These are phyloP conservation scores for Machaerirhynchus nigripectus DNA, from an alignment of 2,113 vertebrate species.

Conservation along the genomic window DNA sequence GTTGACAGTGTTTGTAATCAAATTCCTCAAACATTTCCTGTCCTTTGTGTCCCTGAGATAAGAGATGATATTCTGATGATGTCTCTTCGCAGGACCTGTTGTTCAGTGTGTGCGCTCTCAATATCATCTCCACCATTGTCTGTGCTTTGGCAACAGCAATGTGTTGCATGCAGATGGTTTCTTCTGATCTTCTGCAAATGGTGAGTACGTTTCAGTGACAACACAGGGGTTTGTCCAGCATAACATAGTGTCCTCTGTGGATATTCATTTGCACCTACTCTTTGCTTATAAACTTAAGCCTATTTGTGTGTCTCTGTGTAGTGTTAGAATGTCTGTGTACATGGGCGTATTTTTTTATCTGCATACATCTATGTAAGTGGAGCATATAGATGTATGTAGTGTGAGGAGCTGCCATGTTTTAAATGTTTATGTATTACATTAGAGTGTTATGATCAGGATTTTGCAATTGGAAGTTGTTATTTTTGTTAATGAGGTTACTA, in stretches of 20 bases:
- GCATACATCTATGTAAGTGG: neutral
- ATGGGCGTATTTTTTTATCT: neutral
- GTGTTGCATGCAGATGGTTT: slow-evolving; percentile 99
- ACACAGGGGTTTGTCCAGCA: neutral
- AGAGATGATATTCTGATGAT: slow-evolving; percentile 35
- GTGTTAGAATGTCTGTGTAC: neutral
- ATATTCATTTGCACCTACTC: neutral
- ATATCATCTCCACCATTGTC: slow-evolving; percentile 97
- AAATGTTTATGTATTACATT: neutral
- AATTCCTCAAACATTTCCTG: neutral
- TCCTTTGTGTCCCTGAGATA: neutral
- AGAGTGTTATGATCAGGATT: neutral
- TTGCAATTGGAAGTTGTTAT: neutral
- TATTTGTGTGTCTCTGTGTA: neutral
- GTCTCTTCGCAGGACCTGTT: slow-evolving; percentile 86
- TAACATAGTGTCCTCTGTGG: neutral
- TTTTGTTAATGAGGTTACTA: neutral
- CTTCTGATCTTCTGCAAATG: slow-evolving; percentile 95
- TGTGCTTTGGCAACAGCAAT: slow-evolving; percentile 96
- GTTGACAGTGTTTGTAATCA: neutral
- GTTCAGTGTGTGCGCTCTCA: slow-evolving; percentile 96
- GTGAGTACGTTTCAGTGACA: slow-evolving; percentile 77
- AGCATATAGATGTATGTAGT: neutral
- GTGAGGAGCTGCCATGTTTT: neutral
- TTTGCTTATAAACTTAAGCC: neutral